phyloP scores from a whole-genome alignment of 2,797 vertebrate genomes.

The Ispidina lecontei region DNA sequence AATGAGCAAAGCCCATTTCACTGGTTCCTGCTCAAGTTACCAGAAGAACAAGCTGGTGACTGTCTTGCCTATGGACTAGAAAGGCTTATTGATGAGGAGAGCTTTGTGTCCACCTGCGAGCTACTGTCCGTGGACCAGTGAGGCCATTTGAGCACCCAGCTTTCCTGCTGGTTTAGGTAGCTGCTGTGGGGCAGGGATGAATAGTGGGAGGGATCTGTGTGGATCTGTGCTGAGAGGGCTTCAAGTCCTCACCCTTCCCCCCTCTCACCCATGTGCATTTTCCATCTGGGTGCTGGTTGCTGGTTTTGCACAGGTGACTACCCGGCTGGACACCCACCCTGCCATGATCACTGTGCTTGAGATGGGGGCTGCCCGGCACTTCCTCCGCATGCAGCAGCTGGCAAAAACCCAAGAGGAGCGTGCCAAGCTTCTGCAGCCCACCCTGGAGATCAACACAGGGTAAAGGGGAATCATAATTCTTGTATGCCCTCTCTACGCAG shows the following conservation, averaged over 20 bases:
- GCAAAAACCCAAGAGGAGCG: slow-evolving; percentile 90
- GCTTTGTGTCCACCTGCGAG: neutral
- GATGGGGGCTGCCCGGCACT: slow-evolving; percentile 97
- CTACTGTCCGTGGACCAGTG: neutral
- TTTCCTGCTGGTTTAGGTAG: neutral
- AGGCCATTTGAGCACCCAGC: neutral
- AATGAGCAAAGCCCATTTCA: neutral
- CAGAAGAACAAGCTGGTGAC: neutral
- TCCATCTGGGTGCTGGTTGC: neutral
- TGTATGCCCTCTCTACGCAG: neutral
- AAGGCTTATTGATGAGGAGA: neutral
- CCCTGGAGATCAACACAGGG: slow-evolving; percentile 94
- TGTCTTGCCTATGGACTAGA: neutral
- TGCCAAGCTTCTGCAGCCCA: slow-evolving; percentile 94
- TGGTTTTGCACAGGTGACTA: slow-evolving; percentile 83
- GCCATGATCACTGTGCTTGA: slow-evolving; percentile 98
- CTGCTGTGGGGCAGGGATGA: neutral
- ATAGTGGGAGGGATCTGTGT: rapidly evolving
- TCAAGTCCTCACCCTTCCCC: rapidly evolving
- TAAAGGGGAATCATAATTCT: slow-evolving; percentile 28
- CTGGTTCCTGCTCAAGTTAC: neutral
- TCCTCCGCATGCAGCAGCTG: slow-evolving; percentile 95
- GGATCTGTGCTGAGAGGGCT: neutral
- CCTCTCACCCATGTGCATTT: rapidly evolving
- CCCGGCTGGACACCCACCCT: slow-evolving; percentile 92